Evolutionary conservation across 2,797 vertebrate genomes (phyloP).

Genomic region (Zalophus californianus): DNA sequence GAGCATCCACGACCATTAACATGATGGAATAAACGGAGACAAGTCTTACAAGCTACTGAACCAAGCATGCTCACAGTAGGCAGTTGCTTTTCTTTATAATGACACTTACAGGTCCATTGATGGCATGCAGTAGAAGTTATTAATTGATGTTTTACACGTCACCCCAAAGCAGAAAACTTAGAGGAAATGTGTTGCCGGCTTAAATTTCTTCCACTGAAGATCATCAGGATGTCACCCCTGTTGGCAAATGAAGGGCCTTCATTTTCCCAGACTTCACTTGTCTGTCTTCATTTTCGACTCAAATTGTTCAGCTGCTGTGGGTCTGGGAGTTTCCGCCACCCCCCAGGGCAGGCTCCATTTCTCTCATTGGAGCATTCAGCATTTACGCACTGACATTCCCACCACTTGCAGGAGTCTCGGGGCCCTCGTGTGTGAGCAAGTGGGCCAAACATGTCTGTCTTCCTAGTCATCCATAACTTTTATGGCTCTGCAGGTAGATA

Average conservation of each 20-base stretch:
- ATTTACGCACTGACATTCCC: neutral
- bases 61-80: neutral
- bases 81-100: constrained; percentile 47
- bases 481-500: neutral
- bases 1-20: neutral
- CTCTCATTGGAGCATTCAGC: neutral
- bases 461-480: neutral
- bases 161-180: neutral
- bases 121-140: constrained; percentile 31
- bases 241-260: neutral
- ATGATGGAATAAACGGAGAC: neutral
- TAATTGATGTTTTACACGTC: constrained; percentile 34
- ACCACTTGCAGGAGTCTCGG: neutral
- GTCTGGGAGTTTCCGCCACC: neutral
- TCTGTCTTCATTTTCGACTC: constrained; percentile 32
- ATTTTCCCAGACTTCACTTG: neutral
- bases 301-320: neutral
- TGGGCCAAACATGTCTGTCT: neutral
- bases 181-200: neutral
- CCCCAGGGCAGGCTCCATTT: neutral
- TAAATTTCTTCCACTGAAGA: constrained; percentile 9
- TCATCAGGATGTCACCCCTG: neutral
- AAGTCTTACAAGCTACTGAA: neutral
- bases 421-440: neutral
- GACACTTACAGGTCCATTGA: constrained; percentile 47